Conservation (phyloP, 2,888 invertebrate species). For the Byasa hedistus region DNA sequence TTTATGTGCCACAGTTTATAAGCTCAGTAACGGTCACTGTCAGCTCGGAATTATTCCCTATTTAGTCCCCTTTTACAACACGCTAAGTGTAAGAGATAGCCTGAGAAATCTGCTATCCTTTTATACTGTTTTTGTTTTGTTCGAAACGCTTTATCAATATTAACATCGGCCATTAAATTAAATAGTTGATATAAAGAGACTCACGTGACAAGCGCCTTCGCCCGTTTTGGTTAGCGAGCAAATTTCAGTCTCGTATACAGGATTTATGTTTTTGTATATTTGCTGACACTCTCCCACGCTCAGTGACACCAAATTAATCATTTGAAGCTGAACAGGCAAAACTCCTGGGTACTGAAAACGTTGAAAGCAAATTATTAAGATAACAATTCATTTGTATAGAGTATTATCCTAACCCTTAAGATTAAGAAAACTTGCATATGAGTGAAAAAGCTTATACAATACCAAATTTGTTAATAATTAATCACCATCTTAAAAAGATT, state of each 20-base stretch:
- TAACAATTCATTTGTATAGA: neutral
- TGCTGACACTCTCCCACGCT: slow-evolving; percentile 70
- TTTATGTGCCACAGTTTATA: too few species aligned
- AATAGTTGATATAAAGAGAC: slow-evolving; percentile 41
- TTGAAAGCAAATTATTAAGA: neutral
- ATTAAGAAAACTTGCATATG: neutral
- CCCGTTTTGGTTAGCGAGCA: slow-evolving; percentile 80
- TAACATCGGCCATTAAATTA: neutral
- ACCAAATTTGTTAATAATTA: neutral
- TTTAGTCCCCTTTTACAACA: too few species aligned
- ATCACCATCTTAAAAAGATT: neutral
- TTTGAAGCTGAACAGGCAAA: slow-evolving; percentile 77
- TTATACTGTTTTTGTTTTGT: too few species aligned
- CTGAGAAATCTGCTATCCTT: too few species aligned
- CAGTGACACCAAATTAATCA: slow-evolving; percentile 70
- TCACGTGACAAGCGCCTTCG: slow-evolving; percentile 82
- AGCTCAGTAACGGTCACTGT: too few species aligned
- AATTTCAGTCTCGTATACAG: slow-evolving; percentile 73
- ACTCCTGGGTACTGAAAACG: slow-evolving; percentile 74
- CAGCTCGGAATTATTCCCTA: too few species aligned
- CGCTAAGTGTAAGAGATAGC: too few species aligned
- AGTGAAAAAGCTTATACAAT: neutral
- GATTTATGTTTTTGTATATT: slow-evolving; percentile 60
- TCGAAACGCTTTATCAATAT: too few species aligned
- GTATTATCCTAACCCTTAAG: neutral